These are phyloP conservation scores for Sarcophaga subvicina DNA, from an alignment of 2,888 invertebrate species.

Conservation along the genomic window DNA sequence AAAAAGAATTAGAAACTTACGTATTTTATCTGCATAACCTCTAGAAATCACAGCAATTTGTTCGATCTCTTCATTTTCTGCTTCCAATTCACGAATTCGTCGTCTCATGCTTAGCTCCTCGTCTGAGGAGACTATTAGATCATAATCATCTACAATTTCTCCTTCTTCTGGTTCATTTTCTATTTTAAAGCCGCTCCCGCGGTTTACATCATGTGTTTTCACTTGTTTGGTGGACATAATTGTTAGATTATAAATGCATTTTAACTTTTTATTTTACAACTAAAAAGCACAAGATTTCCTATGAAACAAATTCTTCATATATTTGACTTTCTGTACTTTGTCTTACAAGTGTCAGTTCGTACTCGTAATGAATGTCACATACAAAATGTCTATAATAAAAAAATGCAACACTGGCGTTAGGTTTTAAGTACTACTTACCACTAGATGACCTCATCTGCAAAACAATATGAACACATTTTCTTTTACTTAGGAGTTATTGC, in stretches of 20 bases:
- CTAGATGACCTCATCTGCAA: background rate
- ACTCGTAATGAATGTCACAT: constrained; percentile 13
- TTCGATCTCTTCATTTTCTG: constrained; percentile 80
- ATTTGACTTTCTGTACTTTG: constrained; percentile 5
- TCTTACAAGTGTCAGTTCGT: constrained; percentile 40
- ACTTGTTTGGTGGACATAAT: constrained; percentile 23
- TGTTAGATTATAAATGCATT: constrained; percentile 41
- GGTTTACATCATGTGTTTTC: background rate
- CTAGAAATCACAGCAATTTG: constrained; percentile 79
- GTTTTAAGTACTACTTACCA: background rate
- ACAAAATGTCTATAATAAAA: constrained; percentile 42
- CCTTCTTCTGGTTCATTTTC: constrained; percentile 79
- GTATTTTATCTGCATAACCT: constrained; percentile 74
- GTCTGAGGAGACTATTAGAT: constrained; percentile 81
- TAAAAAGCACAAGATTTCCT: constrained; percentile 7
- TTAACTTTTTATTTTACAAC: constrained; percentile 3
- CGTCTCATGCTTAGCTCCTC: constrained; percentile 79
- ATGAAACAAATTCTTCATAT: background rate
- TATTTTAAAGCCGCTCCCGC: background rate
- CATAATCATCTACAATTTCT: constrained; percentile 80
- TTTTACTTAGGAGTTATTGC: too few species aligned
- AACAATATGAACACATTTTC: too few species aligned
- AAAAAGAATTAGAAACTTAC: constrained; percentile 44
- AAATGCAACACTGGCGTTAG: background rate
- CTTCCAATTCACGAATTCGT: constrained; percentile 80